Evolutionary conservation across 2,888 invertebrate genomes (phyloP).

Genomic region (Latheticus oryzae): DNA sequence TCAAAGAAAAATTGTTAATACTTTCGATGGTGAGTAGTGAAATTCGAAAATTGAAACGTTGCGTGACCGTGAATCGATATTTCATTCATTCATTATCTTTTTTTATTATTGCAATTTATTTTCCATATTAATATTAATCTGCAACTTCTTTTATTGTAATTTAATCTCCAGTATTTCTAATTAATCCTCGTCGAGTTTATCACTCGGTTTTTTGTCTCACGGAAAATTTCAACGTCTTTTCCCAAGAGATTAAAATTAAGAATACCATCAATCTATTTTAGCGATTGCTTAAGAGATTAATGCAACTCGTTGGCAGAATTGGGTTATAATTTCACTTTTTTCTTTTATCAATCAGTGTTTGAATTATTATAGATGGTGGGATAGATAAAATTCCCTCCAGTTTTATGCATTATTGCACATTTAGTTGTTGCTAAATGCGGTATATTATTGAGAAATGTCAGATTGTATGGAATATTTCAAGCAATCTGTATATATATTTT

Average conservation of each 20-base stretch:
- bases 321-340: constrained; percentile 33
- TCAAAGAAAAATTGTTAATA: no score
- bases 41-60: constrained; percentile 18
- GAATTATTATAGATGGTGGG: constrained; percentile 9
- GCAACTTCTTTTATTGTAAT: constrained; percentile 3
- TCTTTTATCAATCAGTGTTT: constrained; percentile 23
- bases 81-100: constrained; percentile 9
- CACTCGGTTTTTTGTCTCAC: constrained; percentile 11
- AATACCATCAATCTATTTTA: constrained; percentile 16
- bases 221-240: constrained; percentile 10
- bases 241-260: constrained; percentile 10
- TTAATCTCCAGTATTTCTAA: constrained; percentile 3
- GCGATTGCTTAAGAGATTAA: constrained; percentile 14
- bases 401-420: constrained; percentile 10
- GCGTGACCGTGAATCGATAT: constrained; percentile 26
- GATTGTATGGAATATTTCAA: constrained; percentile 7
- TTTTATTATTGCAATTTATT: constrained; percentile 1
- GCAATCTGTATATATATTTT: constrained; percentile 18
- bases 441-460: constrained; percentile 16
- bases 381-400: constrained; percentile 7
- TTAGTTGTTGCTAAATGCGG: constrained; percentile 11
- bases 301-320: constrained; percentile 15
- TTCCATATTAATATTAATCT: background rate
- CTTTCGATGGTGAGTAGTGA: no score
- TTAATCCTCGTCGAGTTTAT: constrained; percentile 6